Evolutionary conservation across 37 sponge, comb jelly and placozoan genomes (phyloP).

Genomic region (Theonella swinhoei): DNA sequence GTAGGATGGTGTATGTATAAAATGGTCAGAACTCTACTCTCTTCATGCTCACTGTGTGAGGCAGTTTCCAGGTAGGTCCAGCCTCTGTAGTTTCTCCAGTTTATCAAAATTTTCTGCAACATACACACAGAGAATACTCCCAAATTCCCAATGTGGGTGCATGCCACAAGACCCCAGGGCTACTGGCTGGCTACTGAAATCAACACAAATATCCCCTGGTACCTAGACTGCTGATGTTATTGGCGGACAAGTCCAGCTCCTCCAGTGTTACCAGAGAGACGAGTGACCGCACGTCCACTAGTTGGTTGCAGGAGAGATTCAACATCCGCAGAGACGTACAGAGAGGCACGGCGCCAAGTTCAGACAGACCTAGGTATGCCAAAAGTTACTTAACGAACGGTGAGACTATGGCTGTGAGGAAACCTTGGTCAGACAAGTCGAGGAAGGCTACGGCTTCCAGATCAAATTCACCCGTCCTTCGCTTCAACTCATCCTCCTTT

Average conservation of each 20-base stretch:
- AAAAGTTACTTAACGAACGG: too few species aligned
- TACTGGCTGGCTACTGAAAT: too few species aligned
- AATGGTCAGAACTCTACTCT: too few species aligned
- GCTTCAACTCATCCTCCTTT: slow-evolving; percentile 3
- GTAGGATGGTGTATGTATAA: background rate
- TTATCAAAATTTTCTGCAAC: slow-evolving; percentile 21
- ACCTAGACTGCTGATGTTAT: slow-evolving; percentile 26
- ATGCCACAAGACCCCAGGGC: too few species aligned
- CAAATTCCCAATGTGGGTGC: background rate
- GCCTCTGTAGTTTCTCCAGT: background rate
- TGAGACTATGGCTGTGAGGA: too few species aligned
- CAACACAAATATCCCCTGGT: too few species aligned
- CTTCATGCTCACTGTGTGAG: slow-evolving; percentile 5
- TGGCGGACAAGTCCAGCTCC: slow-evolving; percentile 37
- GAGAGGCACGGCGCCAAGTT: slow-evolving; percentile 3
- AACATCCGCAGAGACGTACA: slow-evolving; percentile 20
- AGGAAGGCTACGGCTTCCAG: slow-evolving; percentile 23
- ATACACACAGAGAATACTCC: background rate
- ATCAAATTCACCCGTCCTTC: slow-evolving; percentile 27
- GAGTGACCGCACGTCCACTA: slow-evolving; percentile 12
- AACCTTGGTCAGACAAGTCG: slow-evolving; percentile 41
- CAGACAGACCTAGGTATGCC: slow-evolving; percentile 2
- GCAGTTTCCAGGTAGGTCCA: slow-evolving; percentile 24
- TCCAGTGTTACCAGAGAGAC: slow-evolving; percentile 19
- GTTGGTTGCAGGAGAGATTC: slow-evolving; percentile 37